Conservation (phyloP, 2,888 invertebrate genomes). For the Epistrophella euchroma region DNA sequence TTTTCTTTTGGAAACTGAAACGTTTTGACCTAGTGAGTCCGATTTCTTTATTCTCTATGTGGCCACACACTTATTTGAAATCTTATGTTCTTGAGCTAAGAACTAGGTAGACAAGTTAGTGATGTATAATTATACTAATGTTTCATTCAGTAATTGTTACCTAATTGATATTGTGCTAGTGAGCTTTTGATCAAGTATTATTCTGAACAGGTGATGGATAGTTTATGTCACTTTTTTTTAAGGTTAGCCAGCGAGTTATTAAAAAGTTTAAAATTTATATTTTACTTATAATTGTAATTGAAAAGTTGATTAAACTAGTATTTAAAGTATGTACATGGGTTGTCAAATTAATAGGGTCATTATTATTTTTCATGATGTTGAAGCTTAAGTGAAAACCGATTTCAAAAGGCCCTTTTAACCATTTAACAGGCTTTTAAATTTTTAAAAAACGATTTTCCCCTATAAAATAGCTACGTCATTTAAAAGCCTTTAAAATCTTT, state of each 20-base stretch:
- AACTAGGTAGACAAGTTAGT: slow-evolving; percentile 36
- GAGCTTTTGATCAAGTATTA: slow-evolving; percentile 10
- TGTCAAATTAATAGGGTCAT: too few relatives aligned
- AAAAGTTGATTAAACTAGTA: not conserved
- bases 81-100: slow-evolving; percentile 48
- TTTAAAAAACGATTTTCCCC: too few relatives aligned
- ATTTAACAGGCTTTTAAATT: too few relatives aligned
- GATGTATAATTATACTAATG: slow-evolving; percentile 49
- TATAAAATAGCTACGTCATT: too few relatives aligned
- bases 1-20: slow-evolving; percentile 48
- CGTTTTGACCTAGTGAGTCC: slow-evolving; percentile 64
- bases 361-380: too few relatives aligned
- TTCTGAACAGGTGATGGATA: not conserved
- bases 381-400: too few relatives aligned
- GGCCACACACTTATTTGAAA: slow-evolving; percentile 29
- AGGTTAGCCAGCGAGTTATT: not conserved
- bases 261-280: not conserved
- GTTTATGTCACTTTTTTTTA: not conserved
- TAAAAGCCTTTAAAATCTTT: too few relatives aligned
- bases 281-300: not conserved
- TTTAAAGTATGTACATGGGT: too few relatives aligned
- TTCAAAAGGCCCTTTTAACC: too few relatives aligned
- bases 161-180: slow-evolving; percentile 46
- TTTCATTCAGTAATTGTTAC: slow-evolving; percentile 52
- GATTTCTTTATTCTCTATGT: slow-evolving; percentile 37